Percentiles rank a stretch among this genome's conserved stretches.
Evolutionary conservation across 2,797 vertebrate genomes (phyloP).

Genomic region (Epinephelus malabaricus): DNA sequence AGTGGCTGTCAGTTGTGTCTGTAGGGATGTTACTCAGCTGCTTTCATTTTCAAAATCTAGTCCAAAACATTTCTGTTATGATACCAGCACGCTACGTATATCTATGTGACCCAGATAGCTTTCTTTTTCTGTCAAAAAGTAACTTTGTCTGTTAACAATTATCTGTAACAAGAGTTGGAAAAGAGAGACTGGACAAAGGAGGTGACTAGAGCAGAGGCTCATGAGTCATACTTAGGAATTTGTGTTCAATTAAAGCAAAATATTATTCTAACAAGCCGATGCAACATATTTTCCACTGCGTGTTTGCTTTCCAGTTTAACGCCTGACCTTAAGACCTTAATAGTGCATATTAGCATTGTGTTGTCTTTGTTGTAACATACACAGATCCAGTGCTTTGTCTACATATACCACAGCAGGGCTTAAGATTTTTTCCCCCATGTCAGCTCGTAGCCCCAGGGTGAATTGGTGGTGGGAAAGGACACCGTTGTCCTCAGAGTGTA

Average conservation of each 20-base stretch:
- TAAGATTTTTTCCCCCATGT: not conserved
- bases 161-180: slow-evolving; percentile 67
- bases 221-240: slow-evolving; percentile 75
- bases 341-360: slow-evolving; percentile 30
- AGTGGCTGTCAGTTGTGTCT: slow-evolving; percentile 62
- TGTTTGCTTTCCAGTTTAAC: slow-evolving; percentile 52
- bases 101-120: slow-evolving; percentile 74
- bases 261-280: slow-evolving; percentile 68
- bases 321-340: slow-evolving; percentile 27
- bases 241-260: slow-evolving; percentile 73
- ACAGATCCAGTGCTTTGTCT: slow-evolving; percentile 17
- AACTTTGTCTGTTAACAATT: slow-evolving; percentile 80
- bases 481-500: slow-evolving; percentile 57
- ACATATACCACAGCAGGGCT: slow-evolving; percentile 29
- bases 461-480: slow-evolving; percentile 60
- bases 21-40: slow-evolving; percentile 64
- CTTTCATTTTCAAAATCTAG: slow-evolving; percentile 71
- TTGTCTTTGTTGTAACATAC: slow-evolving; percentile 30
- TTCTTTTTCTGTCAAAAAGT: slow-evolving; percentile 58
- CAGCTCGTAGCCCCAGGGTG: slow-evolving; percentile 41
- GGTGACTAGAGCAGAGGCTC: slow-evolving; percentile 58
- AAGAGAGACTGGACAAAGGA: slow-evolving; percentile 60
- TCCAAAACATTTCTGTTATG: slow-evolving; percentile 61
- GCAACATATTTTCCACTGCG: slow-evolving; percentile 69
- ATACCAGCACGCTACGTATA: slow-evolving; percentile 33